phyloP scores from a whole-genome alignment of 2,888 invertebrate genomes.

The Bhutanitis thaidina region DNA sequence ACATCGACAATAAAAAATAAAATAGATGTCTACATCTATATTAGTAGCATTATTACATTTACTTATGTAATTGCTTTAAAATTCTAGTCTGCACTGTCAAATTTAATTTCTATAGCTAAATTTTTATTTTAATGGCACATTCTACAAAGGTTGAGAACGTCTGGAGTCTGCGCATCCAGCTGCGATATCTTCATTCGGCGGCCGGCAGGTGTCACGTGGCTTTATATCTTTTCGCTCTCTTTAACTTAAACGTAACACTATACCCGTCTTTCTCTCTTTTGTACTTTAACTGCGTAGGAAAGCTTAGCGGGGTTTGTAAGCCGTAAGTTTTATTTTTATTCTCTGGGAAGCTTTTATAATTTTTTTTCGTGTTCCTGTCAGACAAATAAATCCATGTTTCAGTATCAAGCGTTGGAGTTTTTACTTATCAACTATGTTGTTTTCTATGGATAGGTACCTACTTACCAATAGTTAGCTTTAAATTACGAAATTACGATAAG shows the following conservation, averaged over 20 bases:
- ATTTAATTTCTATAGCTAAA: too few species aligned
- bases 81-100: too few species aligned
- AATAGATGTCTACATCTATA: too few species aligned
- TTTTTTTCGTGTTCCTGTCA: slow-evolving; percentile 59
- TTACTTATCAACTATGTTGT: too few species aligned
- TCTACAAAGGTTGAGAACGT: slow-evolving; percentile 47
- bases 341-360: slow-evolving; percentile 65
- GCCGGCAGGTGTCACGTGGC: slow-evolving; percentile 78
- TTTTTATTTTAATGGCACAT: too few species aligned
- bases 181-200: slow-evolving; percentile 79
- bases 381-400: slow-evolving; percentile 51
- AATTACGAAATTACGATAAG: too few species aligned
- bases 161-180: slow-evolving; percentile 68
- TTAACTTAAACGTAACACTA: slow-evolving; percentile 28
- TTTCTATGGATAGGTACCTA: too few species aligned
- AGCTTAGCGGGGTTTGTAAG: slow-evolving; percentile 56
- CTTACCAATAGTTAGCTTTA: too few species aligned
- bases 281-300: slow-evolving; percentile 54
- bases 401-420: not conserved
- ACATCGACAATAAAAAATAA: too few species aligned
- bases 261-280: slow-evolving; percentile 50
- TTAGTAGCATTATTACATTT: too few species aligned
- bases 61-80: too few species aligned
- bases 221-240: slow-evolving; percentile 38
- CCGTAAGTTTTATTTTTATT: slow-evolving; percentile 41